Evolutionary conservation across 2,113 vertebrate species (phyloP), one percentile per base, ranked within the genome.

Genomic region (Passer domesticus): DNA sequence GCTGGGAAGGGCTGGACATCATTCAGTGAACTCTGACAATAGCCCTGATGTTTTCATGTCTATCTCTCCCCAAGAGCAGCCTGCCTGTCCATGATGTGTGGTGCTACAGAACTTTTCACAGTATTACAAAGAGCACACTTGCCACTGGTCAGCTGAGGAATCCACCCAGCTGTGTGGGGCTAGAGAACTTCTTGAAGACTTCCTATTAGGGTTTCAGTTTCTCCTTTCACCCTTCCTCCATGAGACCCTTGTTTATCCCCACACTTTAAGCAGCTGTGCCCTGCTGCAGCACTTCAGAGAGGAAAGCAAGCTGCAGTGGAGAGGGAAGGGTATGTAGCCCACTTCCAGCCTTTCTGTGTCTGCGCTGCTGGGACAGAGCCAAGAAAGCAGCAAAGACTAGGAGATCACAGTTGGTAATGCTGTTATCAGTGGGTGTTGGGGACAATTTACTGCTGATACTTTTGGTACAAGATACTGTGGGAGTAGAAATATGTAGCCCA

Each of bases 161-260:
- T 37, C 13, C n/a, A 35, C 27, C 3, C 22, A 46, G 50, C 15
- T 60, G 7, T 31, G 10, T 1, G 1, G 8, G 2, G 13, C 35
- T 31, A 52, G 67, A 47, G 43, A 79, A 43, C 41, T 47, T 63
- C 43, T 56, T 28, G 25, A 63, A 73, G 28, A 44, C 6, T 68
- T 16, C 22, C 44, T 23, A 16, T 12, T 22, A 50, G 12, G 14
- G 10, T 46, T 11, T 63, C 39, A 33, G 18, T 20, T 75, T 47
- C 49, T 88, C 15, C 16, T 20, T 47, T n/a, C 16, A 31, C 2
- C 16, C 24, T 13, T 52, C 17, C 21, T 31, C 21, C 9, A 3
- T 30, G 22, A 53, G 12, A 73, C 9, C 17, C 25, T 69, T 60
- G 23, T 28, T 79, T 35, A 33, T 15, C 14, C 8, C 16, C 27